Conservation (phyloP, 2,888 invertebrate genomes). For the Nemurella pictetii region DNA sequence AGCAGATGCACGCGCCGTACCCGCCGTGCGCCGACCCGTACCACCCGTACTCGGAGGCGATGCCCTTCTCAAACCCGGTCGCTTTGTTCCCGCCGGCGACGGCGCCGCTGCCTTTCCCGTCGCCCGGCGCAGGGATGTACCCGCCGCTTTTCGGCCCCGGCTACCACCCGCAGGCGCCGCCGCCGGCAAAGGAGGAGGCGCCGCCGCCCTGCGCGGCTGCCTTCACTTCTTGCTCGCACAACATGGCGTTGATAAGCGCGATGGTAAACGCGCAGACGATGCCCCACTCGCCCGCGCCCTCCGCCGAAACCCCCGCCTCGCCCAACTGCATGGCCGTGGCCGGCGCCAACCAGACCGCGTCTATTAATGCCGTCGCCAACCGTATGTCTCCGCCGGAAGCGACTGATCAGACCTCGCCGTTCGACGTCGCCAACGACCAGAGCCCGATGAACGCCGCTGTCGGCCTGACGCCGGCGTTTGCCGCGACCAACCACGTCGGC, state of each 20-base stretch:
- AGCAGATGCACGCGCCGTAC: constrained; percentile 47
- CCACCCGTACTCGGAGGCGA: constrained; percentile 60
- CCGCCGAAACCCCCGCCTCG: neutral
- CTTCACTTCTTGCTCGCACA: constrained; percentile 80
- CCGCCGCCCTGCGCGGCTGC: constrained; percentile 70
- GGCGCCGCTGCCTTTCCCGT: constrained; percentile 58
- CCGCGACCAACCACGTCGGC: neutral
- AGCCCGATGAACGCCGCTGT: constrained; percentile 33
- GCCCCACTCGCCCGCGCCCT: constrained; percentile 32
- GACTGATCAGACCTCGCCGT: neutral
- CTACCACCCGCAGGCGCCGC: constrained; percentile 57
- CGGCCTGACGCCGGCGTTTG: neutral
- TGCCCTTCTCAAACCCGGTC: constrained; percentile 63
- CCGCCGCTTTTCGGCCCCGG: constrained; percentile 60
- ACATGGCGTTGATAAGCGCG: constrained; percentile 77
- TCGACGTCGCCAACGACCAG: constrained; percentile 33
- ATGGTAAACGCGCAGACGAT: constrained; percentile 68
- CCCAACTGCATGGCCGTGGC: no score
- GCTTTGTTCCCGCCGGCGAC: constrained; percentile 65
- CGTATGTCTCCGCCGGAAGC: neutral
- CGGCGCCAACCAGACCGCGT: neutral
- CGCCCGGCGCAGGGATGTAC: constrained; percentile 68
- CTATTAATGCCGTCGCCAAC: neutral
- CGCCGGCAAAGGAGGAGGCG: constrained; percentile 58
- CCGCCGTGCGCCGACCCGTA: constrained; percentile 60